Conservation (phyloP, 2,113 vertebrate species). For the Rynchops niger region DNA sequence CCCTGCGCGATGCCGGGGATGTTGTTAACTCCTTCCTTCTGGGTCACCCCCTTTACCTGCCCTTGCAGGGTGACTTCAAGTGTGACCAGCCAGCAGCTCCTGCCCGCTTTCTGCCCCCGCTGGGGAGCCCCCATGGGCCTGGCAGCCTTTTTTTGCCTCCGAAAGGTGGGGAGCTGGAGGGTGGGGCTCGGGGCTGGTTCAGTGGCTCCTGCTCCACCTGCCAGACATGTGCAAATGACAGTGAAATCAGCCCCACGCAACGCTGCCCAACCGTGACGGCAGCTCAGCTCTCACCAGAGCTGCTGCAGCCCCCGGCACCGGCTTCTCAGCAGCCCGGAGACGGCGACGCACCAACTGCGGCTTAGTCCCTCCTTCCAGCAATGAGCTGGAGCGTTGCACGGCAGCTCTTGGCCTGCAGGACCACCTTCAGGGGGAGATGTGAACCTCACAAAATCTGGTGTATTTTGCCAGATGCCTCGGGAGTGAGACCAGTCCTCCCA, state of each 20-base stretch:
- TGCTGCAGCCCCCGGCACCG: neutral
- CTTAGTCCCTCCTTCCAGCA: neutral
- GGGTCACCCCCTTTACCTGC: neutral
- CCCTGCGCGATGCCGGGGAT: neutral
- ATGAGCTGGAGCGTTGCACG: neutral
- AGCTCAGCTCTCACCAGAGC: constrained; percentile 54
- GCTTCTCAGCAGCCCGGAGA: neutral
- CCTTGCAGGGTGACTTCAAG: neutral
- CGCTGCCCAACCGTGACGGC: constrained; percentile 63
- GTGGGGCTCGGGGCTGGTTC: neutral
- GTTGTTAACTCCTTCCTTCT: fast-evolving
- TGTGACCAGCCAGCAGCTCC: neutral
- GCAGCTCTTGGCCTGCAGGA: neutral
- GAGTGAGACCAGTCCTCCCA: neutral
- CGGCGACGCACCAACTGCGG: neutral
- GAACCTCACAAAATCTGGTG: neutral
- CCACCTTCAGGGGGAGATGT: neutral
- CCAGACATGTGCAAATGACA: constrained; percentile 56
- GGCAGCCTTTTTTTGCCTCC: too few species aligned
- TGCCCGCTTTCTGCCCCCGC: fast-evolving
- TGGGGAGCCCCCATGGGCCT: fast-evolving
- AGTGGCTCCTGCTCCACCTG: constrained; percentile 68
- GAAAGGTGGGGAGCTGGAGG: neutral
- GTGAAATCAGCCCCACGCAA: neutral
- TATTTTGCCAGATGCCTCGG: neutral